These are phyloP conservation scores for Cygnus buccinator DNA, from an alignment of 2,113 vertebrate species.

Conservation along the genomic window DNA sequence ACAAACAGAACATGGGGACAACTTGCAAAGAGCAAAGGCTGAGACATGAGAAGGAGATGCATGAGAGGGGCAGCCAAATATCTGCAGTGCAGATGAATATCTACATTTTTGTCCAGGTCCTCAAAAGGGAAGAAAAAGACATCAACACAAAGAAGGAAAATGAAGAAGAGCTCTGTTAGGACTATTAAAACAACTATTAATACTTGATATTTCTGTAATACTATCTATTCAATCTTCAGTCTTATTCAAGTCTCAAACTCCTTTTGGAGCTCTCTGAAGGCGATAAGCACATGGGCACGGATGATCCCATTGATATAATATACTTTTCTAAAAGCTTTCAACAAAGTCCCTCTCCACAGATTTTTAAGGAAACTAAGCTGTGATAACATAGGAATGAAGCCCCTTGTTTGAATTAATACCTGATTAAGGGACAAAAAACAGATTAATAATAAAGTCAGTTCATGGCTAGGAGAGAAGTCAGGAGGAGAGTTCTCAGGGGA, in stretches of 20 bases:
- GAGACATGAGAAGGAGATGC: background rate
- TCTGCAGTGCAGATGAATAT: background rate
- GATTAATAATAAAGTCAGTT: background rate
- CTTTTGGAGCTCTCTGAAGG: background rate
- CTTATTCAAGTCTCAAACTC: background rate
- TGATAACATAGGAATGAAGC: background rate
- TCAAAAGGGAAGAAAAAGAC: background rate
- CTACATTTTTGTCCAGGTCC: background rate
- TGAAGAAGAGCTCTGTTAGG: background rate
- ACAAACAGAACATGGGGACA: accelerated
- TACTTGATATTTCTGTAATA: background rate
- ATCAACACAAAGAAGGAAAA: background rate
- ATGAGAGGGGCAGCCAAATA: background rate
- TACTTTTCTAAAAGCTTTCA: background rate
- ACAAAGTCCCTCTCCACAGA: background rate
- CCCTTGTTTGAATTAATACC: background rate
- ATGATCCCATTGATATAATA: no score
- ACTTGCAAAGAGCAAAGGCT: background rate
- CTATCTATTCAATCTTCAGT: background rate
- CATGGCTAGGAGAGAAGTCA: accelerated
- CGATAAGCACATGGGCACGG: accelerated
- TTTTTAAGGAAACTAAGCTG: background rate
- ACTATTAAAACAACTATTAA: background rate
- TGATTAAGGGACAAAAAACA: background rate
- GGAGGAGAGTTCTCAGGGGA: background rate